A percentile compares a stretch with the other conserved stretches of the same genome.
Evolutionary conservation across 2,888 invertebrate species (phyloP).

Genomic region (Sepioteuthis lessoniana): DNA sequence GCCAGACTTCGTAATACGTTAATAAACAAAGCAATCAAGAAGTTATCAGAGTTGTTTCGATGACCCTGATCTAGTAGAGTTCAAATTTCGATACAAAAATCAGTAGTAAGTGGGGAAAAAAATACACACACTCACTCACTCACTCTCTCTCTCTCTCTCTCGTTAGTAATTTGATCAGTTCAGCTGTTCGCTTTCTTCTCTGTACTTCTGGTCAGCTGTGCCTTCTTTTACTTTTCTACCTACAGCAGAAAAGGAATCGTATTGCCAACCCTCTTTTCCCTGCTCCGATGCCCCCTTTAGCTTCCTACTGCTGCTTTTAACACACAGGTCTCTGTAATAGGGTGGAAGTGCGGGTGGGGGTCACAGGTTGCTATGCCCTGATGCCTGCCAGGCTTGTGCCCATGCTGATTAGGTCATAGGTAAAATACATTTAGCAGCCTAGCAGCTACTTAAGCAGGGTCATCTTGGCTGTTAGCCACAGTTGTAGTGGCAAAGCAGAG

Average conservation of each 20-base stretch:
- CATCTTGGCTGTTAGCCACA: slow-evolving; percentile 23
- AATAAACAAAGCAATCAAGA: not conserved
- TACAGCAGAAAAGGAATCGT: slow-evolving; percentile 7
- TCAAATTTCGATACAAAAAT: not conserved
- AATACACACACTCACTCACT: too few species aligned
- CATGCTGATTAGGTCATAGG: slow-evolving; percentile 33
- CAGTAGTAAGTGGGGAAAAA: too few species aligned
- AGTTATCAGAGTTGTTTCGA: not conserved
- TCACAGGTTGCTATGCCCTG: slow-evolving; percentile 33
- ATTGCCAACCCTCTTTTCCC: not conserved
- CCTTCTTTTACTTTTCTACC: not conserved
- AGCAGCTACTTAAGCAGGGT: slow-evolving; percentile 23
- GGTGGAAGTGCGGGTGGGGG: not conserved
- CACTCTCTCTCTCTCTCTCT: too few species aligned
- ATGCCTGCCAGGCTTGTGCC: slow-evolving; percentile 33
- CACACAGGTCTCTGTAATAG: slow-evolving; percentile 23
- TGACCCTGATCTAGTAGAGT: not conserved
- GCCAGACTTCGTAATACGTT: not conserved
- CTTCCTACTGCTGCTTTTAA: slow-evolving; percentile 6
- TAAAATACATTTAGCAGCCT: slow-evolving; percentile 33
- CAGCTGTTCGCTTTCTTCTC: not conserved
- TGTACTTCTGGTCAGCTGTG: slow-evolving; percentile 18
- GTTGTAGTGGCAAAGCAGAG: not conserved
- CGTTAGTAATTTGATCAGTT: not conserved
- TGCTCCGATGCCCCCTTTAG: not conserved